These are phyloP conservation scores for Nemotelus pantherinus DNA, from an alignment of 2,888 invertebrate genomes.

Conservation along the genomic window DNA sequence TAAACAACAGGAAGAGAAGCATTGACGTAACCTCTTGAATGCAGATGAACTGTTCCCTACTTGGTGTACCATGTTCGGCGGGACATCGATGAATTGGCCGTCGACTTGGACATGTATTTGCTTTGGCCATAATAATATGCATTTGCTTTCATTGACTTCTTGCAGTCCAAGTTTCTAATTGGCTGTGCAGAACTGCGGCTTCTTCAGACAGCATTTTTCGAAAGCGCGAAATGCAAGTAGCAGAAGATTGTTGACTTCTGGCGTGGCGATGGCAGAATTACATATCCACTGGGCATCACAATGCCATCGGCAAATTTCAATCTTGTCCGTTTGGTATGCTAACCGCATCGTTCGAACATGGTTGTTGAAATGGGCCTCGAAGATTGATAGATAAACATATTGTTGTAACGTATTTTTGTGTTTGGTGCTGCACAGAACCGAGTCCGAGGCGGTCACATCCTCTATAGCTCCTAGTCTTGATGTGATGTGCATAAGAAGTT, in stretches of 20 bases:
- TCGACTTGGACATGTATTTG: no score
- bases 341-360: not conserved
- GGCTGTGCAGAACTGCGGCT: constrained; percentile 21
- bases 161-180: constrained; percentile 10
- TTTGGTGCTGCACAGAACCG: constrained; percentile 7
- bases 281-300: not conserved
- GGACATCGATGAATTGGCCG: no score
- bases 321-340: constrained; percentile 20
- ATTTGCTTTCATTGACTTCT: not conserved
- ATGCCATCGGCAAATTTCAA: constrained; percentile 15
- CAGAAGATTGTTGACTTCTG: constrained; percentile 34
- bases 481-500: constrained; percentile 22
- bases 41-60: constrained; percentile 17
- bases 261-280: not conserved
- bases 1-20: constrained; percentile 40
- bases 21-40: constrained; percentile 38
- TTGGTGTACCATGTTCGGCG: no score
- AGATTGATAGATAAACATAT: constrained; percentile 25
- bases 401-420: constrained; percentile 1
- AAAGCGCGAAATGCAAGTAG: not conserved
- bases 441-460: constrained; percentile 8
- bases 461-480: constrained; percentile 13
- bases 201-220: constrained; percentile 2
- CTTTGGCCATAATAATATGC: not conserved
- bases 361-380: constrained; percentile 15